phyloP scores from a whole-genome alignment of 2,888 invertebrate genomes.

The Chaetoderma sp. region DNA sequence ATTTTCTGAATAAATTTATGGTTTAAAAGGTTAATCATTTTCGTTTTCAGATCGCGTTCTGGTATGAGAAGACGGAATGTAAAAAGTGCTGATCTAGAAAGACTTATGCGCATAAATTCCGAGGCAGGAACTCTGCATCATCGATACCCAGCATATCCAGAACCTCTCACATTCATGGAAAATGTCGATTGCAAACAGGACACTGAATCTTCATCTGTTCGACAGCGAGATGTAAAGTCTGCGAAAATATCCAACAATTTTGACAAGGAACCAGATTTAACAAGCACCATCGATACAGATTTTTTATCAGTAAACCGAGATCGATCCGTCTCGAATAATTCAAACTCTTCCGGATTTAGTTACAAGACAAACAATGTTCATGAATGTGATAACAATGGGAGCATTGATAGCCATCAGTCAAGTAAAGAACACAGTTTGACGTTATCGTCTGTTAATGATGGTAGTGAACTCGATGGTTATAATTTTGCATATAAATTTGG shows the following conservation, averaged over 20 bases:
- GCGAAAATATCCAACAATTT: no score
- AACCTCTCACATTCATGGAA: no score
- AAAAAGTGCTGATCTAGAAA: no score
- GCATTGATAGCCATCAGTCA: slow-evolving; percentile 18
- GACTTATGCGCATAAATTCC: no score
- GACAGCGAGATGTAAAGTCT: background rate
- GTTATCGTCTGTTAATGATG: background rate
- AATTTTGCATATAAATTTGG: slow-evolving; percentile 55
- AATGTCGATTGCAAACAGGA: no score
- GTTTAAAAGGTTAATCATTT: no score
- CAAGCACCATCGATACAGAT: slow-evolving; percentile 59
- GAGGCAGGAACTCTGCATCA: no score
- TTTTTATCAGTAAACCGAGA: slow-evolving; percentile 41
- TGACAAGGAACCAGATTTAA: slow-evolving; percentile 53
- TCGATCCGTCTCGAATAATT: background rate
- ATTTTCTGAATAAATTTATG: no score
- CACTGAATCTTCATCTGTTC: no score
- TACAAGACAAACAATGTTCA: background rate
- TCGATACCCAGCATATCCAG: no score
- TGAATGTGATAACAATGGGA: background rate
- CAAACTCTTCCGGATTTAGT: background rate
- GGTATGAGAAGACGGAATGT: no score
- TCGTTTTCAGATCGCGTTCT: no score
- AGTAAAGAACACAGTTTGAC: background rate
- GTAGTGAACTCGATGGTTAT: slow-evolving; percentile 27